Conservation (phyloP, 2,797 vertebrate genomes). For the Petrocephalus schoutedeni region DNA sequence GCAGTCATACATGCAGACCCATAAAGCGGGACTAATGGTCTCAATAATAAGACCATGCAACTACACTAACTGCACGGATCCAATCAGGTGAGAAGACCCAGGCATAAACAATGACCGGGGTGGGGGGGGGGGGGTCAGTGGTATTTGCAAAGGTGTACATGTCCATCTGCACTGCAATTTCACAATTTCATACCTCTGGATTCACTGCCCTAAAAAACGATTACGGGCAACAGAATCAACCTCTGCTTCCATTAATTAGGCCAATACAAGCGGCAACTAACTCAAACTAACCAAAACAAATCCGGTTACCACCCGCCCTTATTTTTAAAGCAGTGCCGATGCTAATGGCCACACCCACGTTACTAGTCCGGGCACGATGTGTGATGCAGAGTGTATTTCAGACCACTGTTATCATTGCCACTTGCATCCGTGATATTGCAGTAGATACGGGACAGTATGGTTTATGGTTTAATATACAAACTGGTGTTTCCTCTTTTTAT, state of each 20-base stretch:
- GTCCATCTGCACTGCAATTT: background rate
- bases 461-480: background rate
- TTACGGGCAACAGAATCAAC: background rate
- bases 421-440: conserved; percentile 30
- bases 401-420: background rate
- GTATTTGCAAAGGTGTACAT: background rate
- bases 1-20: background rate
- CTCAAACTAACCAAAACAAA: background rate
- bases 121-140: background rate
- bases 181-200: background rate
- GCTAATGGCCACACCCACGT: background rate
- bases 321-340: background rate
- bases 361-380: conserved; percentile 28
- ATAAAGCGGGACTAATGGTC: background rate
- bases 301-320: background rate
- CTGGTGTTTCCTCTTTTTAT: background rate
- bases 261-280: background rate
- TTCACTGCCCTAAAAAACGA: background rate
- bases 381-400: conserved; percentile 33
- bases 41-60: background rate
- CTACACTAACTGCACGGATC: background rate
- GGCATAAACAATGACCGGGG: background rate
- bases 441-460: background rate
- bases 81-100: background rate
- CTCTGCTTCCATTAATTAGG: background rate